These are phyloP conservation scores for Microcebus murinus DNA, from an alignment of 2,113 vertebrate species.

Conservation along the genomic window DNA sequence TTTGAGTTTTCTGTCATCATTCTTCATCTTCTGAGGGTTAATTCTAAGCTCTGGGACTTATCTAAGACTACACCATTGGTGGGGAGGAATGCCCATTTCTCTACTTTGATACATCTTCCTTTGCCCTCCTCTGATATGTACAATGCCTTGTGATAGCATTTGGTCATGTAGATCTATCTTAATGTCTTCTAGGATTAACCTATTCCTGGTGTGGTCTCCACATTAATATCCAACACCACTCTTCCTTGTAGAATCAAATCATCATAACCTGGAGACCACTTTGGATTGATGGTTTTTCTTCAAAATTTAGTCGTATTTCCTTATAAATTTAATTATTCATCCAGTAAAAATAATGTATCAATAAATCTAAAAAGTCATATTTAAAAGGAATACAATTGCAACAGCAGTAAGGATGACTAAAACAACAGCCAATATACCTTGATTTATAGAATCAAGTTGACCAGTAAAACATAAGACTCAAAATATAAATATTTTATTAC, in stretches of 20 bases:
- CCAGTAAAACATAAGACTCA: neutral
- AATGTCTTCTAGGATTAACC: neutral
- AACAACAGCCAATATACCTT: neutral
- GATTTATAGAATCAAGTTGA: neutral
- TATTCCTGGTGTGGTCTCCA: neutral
- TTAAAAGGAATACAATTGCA: neutral
- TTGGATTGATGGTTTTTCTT: neutral
- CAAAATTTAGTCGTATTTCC: neutral
- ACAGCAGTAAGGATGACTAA: neutral
- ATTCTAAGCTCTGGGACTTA: neutral
- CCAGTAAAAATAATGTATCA: neutral
- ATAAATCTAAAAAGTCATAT: neutral
- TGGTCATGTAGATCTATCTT: no score
- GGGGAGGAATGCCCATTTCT: neutral
- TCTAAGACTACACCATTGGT: neutral
- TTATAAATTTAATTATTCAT: neutral
- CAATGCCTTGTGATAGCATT: neutral
- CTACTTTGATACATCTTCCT: neutral
- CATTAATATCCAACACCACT: neutral
- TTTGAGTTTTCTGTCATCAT: neutral
- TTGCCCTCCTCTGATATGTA: neutral
- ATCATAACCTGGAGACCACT: neutral
- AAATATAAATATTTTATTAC: neutral
- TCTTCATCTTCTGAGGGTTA: neutral
- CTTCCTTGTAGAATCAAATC: neutral